Evolutionary conservation across 2,113 vertebrate genomes (phyloP), one percentile per base, ranked within the genome.

Genomic region (Cyanoderma ruficeps): DNA sequence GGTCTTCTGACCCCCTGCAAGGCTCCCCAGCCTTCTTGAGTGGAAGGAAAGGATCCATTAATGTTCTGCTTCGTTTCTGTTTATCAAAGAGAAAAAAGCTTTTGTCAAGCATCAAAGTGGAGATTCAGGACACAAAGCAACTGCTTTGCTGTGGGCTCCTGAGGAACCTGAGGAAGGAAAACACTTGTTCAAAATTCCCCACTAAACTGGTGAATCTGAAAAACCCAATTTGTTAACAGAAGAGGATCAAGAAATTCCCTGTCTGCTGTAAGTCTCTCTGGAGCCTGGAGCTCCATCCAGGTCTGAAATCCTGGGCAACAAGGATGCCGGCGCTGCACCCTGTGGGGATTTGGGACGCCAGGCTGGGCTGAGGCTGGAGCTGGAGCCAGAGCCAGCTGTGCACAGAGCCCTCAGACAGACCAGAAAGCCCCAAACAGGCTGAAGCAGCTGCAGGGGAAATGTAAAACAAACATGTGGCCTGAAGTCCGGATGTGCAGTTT

Each of bases 31-130:
- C 84, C 81, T 96, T 70, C 89, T 60, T 63, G 76, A 95, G 86
- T 78, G 81, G 61, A 92, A 81, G 80, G 93, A 94, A 95, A 80
- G 39, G 68, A n/a, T n/a, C 49, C 67, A 59, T 93, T 95, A 83
- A 92, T 88, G 78, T 95, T 93, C 30, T 56, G 42, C 82, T 96
- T 96, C 76, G 68, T 96, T 96, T 95, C 94, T 95, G 79, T 96
- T 97, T 97, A 93, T 97, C 95, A 96, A 97, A 96, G 93, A 78
- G 89, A 70, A 87, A 61, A 79, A 79, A 88, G 87, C 85, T 96
- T 97, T 96, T 96, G 93, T 97, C 64, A 59, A 46, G 47, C 57
- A 63, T 95, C 80, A 92, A 84, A 94, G 92, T 65, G 27, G 11
- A 44, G 65, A 79, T 86, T 91, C 49, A 55, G 69, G 72, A 72